Conservation (phyloP, 2,888 invertebrate species). For the Fabriciana adippe region DNA sequence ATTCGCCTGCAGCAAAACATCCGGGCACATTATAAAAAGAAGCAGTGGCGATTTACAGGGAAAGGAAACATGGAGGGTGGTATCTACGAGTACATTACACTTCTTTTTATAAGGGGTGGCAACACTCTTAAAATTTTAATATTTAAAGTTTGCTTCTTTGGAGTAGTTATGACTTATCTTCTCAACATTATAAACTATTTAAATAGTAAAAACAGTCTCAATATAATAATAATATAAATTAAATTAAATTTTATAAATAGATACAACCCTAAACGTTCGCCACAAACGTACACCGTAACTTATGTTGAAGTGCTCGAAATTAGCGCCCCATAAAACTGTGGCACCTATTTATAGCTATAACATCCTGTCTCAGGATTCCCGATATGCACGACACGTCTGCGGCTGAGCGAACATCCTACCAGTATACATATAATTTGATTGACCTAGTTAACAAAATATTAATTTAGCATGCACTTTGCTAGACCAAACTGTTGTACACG, state of each 20-base stretch:
- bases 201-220: background rate
- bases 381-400: conserved; percentile 25
- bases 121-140: background rate
- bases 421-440: background rate
- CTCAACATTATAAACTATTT: background rate
- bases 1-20: conserved; percentile 24
- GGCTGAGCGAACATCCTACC: background rate
- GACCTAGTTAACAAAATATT: conserved; percentile 3
- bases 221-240: too few relatives aligned
- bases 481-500: too few relatives aligned
- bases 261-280: background rate
- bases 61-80: conserved; percentile 39
- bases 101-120: conserved; percentile 37
- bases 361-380: conserved; percentile 50
- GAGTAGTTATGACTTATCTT: background rate
- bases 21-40: conserved; percentile 31
- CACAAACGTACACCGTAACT: conserved; percentile 12
- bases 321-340: conserved; percentile 42
- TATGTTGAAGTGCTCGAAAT: conserved; percentile 37
- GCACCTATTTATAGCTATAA: conserved; percentile 50
- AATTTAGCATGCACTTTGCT: background rate
- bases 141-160: too few relatives aligned
- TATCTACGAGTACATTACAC: conserved; percentile 36
- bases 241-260: too few relatives aligned
- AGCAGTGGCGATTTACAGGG: conserved; percentile 38